Evolutionary conservation across 2,888 invertebrate species (phyloP), one percentile per base, ranked within the genome.

Genomic region (Stenolophus ochropezus): DNA sequence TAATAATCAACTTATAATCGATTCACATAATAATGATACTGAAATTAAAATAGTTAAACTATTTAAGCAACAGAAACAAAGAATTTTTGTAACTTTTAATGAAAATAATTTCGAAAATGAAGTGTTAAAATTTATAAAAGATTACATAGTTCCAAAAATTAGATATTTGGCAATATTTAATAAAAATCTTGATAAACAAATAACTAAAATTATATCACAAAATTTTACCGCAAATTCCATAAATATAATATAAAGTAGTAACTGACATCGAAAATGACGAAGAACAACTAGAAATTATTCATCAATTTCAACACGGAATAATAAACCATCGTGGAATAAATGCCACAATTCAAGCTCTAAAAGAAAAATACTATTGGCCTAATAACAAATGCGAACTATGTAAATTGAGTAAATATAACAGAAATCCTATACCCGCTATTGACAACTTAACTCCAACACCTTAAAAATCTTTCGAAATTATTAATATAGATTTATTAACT

Each of bases 11-110:
- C 23, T 69, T n/a, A 69, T 69, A 69, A 25, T 69, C 25, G 25
- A 69, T 5, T 23, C 33, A n/a, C 33, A 69, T 18, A 23, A 16
- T 16, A n/a, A 69, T 8, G 69, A 69, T 25, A 69, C 23, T 4
- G 27, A 20, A 16, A 69, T 69, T 16, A 5, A 25, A 69, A 69
- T 33, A 18, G 47, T 8, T 20, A 73, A 73, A 18, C 11, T 73
- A 73, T 73, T 73, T 8, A 73, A 73, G 4, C 2, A 73, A 6
- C 11, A 33, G 20, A 73, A 73, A 47, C 73, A 73, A 42, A 73
- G 73, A 73, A 42, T 73, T 3, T 8, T n/a, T 11, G 16, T 27
- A 5, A 73, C 33, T 8, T 18, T 73, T 16, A 73, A 47, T 0
- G 21, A 73, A 33, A 2, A 73, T 0, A 73, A 14, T 6, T 71